A percentile compares a stretch with the other conserved stretches of the same genome.
These are phyloP conservation scores for Artibeus jamaicensis DNA, from an alignment of 2,797 vertebrate species.

Conservation along the genomic window DNA sequence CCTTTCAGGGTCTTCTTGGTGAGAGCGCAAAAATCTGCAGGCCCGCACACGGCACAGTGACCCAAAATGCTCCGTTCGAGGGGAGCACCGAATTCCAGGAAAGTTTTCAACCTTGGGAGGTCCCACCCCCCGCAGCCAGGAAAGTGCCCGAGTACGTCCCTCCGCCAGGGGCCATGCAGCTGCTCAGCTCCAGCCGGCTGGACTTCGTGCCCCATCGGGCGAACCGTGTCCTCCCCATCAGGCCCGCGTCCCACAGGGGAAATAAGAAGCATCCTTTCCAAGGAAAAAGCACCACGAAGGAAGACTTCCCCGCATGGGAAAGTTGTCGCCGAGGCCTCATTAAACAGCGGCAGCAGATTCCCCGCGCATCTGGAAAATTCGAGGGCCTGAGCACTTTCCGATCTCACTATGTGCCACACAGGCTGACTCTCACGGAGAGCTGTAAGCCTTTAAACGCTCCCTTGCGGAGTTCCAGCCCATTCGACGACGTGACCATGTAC, in stretches of 20 bases:
- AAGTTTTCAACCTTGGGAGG: conserved; percentile 84
- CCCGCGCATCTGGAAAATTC: conserved; percentile 83
- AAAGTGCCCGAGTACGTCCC: conserved; percentile 80
- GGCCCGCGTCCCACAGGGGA: conserved; percentile 73
- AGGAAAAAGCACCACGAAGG: conserved; percentile 85
- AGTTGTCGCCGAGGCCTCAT: conserved; percentile 75
- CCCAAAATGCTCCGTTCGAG: conserved; percentile 78
- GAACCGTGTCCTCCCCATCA: conserved; percentile 80
- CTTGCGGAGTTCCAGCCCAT: conserved; percentile 69
- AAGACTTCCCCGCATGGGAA: conserved; percentile 87
- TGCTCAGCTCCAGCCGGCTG: conserved; percentile 82
- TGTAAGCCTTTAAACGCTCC: conserved; percentile 81
- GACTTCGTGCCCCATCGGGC: conserved; percentile 82
- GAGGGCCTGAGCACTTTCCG: conserved; percentile 87
- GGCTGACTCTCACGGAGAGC: conserved; percentile 78
- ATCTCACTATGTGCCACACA: conserved; percentile 85
- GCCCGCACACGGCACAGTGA: conserved; percentile 74
- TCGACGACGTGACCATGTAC: conserved; percentile 85
- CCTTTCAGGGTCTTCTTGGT: conserved; percentile 84
- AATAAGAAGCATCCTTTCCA: conserved; percentile 82
- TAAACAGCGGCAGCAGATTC: conserved; percentile 82
- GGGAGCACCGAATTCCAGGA: conserved; percentile 87
- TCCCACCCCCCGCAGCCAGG: conserved; percentile 74
- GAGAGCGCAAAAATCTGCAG: conserved; percentile 85
- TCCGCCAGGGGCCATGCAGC: conserved; percentile 84